Base-by-base conservation (phyloP, 1,140 invertebrate genomes). In the Philopotamus ludificatus region DNA sequence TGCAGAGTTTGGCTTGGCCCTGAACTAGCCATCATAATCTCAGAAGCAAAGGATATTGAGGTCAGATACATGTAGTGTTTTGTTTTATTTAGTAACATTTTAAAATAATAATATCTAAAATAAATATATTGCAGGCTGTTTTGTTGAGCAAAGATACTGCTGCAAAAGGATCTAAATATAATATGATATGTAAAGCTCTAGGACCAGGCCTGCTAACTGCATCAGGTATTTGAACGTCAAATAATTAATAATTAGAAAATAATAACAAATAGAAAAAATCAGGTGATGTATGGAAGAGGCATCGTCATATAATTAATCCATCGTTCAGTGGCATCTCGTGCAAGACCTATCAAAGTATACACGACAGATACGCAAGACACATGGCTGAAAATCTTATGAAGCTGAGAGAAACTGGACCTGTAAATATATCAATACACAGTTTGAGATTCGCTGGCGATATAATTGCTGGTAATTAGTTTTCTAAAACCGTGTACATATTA, bases 21-120 rank as follows among this genome's bases (percentile, higher is more conserved):
- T 2, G 57, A 60, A 47, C 41, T 60, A 15, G n/a, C 8, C 7
- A 16, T 60, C 15, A 42, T 60, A 3, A n/a, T 60, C 0, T 25
- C 57, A 15, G 57, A 60, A 47, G 42, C 57, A n/a, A 26, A 28
- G 28, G 57, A 60, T 47, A 21, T 60, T 25, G 22, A 60, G 23
- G 57, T 60, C n/a, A n/a, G n/a, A n/a, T n/a, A n/a, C n/a, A n/a
- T n/a, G n/a, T n/a, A n/a, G n/a, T n/a, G n/a, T n/a, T n/a, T n/a
- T n/a, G n/a, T n/a, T n/a, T n/a, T n/a, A n/a, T n/a, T n/a, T n/a
- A n/a, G n/a, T n/a, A n/a, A n/a, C n/a, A n/a, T n/a, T n/a, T n/a
- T n/a, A n/a, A n/a, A n/a, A n/a, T n/a, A n/a, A n/a, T n/a, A n/a
- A n/a, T n/a, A n/a, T n/a, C n/a, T n/a, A n/a, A 8, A 8, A 2